Conservation (phyloP, 2,797 vertebrate genomes). For the Coilia nasus region DNA sequence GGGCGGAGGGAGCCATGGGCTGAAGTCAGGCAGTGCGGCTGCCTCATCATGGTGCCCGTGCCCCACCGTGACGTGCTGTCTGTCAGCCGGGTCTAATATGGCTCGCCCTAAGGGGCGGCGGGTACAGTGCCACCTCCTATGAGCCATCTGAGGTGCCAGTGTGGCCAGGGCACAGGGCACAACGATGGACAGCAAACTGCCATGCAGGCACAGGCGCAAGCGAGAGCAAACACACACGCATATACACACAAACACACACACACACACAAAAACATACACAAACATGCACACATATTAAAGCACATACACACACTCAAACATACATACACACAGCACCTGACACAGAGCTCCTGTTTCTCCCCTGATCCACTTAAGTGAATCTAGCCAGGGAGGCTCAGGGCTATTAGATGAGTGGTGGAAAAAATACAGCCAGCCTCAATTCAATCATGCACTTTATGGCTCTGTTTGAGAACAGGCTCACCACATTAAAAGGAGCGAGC, state of each 20-base stretch:
- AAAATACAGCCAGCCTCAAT: slow-evolving; percentile 19
- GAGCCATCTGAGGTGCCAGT: slow-evolving; percentile 7
- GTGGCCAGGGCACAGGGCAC: neutral
- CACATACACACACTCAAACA: neutral
- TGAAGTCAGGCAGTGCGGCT: neutral
- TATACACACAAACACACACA: no score
- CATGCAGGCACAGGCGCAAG: neutral
- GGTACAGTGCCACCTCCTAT: slow-evolving; percentile 19
- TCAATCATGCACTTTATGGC: slow-evolving; percentile 38
- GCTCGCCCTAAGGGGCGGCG: neutral
- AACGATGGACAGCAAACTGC: neutral
- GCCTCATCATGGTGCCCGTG: neutral
- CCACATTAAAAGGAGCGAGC: slow-evolving; percentile 24
- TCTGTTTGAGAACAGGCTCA: slow-evolving; percentile 23
- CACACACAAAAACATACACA: no score
- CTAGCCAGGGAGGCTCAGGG: neutral
- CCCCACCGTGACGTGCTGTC: neutral
- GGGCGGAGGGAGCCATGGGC: neutral
- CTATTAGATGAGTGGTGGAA: slow-evolving; percentile 36
- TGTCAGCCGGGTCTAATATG: neutral
- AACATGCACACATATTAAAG: no score
- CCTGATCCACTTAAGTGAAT: slow-evolving; percentile 40
- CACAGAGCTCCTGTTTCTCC: slow-evolving; percentile 34
- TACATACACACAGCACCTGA: neutral
- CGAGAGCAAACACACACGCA: neutral